These are phyloP conservation scores for Pygoscelis antarcticus DNA, from an alignment of 2,113 vertebrate genomes.

Conservation along the genomic window DNA sequence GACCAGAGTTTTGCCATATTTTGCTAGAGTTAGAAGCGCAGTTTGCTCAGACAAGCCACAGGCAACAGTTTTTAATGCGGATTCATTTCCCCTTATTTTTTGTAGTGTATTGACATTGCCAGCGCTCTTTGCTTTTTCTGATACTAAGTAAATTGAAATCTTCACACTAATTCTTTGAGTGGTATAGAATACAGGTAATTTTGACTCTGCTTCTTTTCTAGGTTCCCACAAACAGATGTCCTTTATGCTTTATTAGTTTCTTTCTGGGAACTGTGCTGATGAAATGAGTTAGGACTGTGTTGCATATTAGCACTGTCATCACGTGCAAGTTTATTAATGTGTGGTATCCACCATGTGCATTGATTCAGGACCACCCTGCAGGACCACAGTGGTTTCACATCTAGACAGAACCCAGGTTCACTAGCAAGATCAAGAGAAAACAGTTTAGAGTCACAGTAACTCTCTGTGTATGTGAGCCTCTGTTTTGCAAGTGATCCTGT, in stretches of 20 bases:
- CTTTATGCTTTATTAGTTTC: neutral
- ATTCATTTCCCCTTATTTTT: neutral
- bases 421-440: neutral
- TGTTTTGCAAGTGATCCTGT: neutral
- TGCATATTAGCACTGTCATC: neutral
- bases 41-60: neutral
- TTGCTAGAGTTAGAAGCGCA: neutral
- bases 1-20: neutral
- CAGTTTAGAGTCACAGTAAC: neutral
- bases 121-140: neutral
- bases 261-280: neutral
- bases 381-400: neutral
- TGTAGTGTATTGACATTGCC: neutral
- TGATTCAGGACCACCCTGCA: neutral
- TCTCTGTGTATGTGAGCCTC: neutral
- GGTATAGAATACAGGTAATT: neutral
- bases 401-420: neutral
- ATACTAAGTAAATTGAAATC: neutral
- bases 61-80: neutral
- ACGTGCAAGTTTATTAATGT: neutral
- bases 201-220: neutral
- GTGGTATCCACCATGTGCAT: neutral
- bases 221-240: neutral
- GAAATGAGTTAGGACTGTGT: neutral
- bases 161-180: neutral